These are phyloP conservation scores for Coelogynopora nodosa DNA, from an alignment of 2,888 invertebrate genomes.

Conservation along the genomic window DNA sequence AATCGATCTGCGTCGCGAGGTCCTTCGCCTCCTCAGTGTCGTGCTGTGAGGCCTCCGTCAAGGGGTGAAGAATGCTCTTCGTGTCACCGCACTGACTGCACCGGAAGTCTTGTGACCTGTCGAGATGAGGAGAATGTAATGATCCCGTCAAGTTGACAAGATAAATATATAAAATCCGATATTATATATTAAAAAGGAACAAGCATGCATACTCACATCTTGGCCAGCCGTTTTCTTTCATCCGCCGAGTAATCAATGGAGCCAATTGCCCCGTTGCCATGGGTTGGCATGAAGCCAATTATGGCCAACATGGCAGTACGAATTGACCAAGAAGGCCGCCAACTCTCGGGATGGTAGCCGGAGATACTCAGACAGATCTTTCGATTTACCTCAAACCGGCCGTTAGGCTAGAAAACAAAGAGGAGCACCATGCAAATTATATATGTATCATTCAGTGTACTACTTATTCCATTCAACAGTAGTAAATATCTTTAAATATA, in stretches of 20 bases:
- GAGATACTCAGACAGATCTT: slow-evolving; percentile 93
- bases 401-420: slow-evolving; percentile 73
- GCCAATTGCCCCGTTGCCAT: slow-evolving; percentile 82
- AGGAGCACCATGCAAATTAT: too few relatives aligned
- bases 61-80: slow-evolving; percentile 63
- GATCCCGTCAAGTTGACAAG: too few relatives aligned
- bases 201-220: slow-evolving; percentile 11
- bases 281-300: slow-evolving; percentile 86
- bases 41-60: slow-evolving; percentile 55
- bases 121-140: too few relatives aligned
- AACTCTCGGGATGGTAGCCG: slow-evolving; percentile 92
- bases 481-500: too few relatives aligned
- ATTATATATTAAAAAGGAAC: not conserved
- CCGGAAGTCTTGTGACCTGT: slow-evolving; percentile 68
- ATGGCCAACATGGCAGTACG: slow-evolving; percentile 83
- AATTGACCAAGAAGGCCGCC: slow-evolving; percentile 95
- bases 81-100: slow-evolving; percentile 69
- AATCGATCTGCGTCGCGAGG: slow-evolving; percentile 60
- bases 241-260: slow-evolving; percentile 81
- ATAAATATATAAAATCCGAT: too few relatives aligned
- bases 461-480: too few relatives aligned
- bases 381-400: slow-evolving; percentile 84
- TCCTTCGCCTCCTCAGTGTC: slow-evolving; percentile 61
- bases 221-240: slow-evolving; percentile 74
- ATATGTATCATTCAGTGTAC: too few relatives aligned